Evolutionary conservation across 1,140 invertebrate genomes (phyloP), one percentile per base, ranked within the genome.

Genomic region (Bombus ignitus): DNA sequence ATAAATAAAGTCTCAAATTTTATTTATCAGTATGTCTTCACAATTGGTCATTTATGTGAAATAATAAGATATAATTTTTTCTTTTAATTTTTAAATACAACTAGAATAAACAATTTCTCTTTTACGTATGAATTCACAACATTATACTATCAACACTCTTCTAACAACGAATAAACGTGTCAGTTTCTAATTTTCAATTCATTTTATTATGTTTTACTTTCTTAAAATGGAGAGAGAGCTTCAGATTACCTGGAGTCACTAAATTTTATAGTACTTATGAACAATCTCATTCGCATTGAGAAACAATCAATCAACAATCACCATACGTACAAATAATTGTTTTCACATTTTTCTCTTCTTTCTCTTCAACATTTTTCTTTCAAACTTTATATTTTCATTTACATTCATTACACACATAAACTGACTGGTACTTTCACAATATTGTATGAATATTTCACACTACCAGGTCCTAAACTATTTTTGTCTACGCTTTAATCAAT

Each of bases 11-110:
- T 91, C 81, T 83, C 32, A 83, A 80, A 28, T 90, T 91, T 91
- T 89, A 91, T 91, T 91, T 32, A 85, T 90, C 77, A 84, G 35
- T 90, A 59, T 79, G 66, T 89, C 87, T 87, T 88, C 89, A 90
- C 88, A 90, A 90, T 90, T 90, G 89, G 88, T 90, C 89, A 75
- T 85, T 84, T 84, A 72, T 86, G 79, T 65, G 76, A 80, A 88
- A 81, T 86, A 83, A 86, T 88, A 83, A 85, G 85, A 66, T 89
- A 87, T 89, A 83, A 79, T 18, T 77, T 73, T 79, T 71, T 9
- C 59, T 80, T 85, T 76, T 44, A 78, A 22, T 68, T 66, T 47
- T 78, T 71, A 68, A 76, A 86, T 89, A 80, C 83, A 89, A 76
- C 79, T 83, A 85, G 80, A 82, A 90, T 86, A 83, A 83, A 84